Evolutionary conservation across 2,113 vertebrate genomes (phyloP), one percentile per base, ranked within the genome.

Genomic region (Chamaetylas fuelleborni): DNA sequence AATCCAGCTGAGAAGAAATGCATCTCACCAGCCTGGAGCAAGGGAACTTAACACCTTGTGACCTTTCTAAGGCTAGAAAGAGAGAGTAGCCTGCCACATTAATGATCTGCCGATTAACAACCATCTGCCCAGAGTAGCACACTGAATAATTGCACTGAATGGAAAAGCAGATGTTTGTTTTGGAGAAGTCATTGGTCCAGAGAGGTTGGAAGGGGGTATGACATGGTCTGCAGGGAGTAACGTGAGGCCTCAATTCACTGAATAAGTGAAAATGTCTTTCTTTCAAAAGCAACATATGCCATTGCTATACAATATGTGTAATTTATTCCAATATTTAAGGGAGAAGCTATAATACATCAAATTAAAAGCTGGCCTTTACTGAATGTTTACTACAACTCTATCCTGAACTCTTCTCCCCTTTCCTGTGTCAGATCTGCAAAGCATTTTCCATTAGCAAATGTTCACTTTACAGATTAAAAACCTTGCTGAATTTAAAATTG

Each of bases 11-110:
- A 90, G 71, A 96, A 88, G 56, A 82, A 34, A 70, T 3, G 17
- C 47, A 51, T 70, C 48, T 83, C 7, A 53, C 48, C 64, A 65
- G 72, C 78, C 74, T 76, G 50, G 81, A 96, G 87, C 14, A 12
- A 85, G 84, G 93, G 82, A 97, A 95, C 89, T 96, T 97, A 89
- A 87, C 94, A 95, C 86, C 84, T 94, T 95, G 70, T 92, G 95
- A 80, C 72, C 60, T 89, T 96, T 86, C 72, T 74, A 88, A 90
- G 40, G 71, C 47, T 92, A 88, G 86, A 96, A 96, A 86, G 72
- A 88, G 81, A 83, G 45, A 87, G 67, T 79, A 82, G 70, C 51
- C 78, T 90, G 83, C 78, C 60, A 96, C 86, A 15, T 89, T 96
- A 96, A 90, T 91, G 96, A 96, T 91, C 86, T 91, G 69, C 43